phyloP scores from a whole-genome alignment of 2,113 vertebrate genomes.

The Bujurquina vittata region DNA sequence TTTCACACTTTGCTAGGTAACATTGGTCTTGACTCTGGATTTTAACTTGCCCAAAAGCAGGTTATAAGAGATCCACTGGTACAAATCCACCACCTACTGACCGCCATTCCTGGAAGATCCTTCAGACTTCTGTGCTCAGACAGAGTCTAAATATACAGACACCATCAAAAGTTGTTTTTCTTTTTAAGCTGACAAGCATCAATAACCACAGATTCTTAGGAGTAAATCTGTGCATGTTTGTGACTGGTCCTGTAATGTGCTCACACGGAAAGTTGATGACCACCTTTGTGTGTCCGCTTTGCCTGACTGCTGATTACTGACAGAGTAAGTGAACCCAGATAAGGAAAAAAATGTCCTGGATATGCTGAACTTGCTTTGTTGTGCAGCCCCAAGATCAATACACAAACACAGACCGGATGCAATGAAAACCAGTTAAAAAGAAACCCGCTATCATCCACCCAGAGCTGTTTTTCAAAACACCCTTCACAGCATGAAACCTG shows the following conservation, averaged over 20 bases:
- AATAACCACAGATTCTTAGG: neutral
- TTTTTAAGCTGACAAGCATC: neutral
- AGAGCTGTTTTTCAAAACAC: neutral
- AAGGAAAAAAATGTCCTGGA: neutral
- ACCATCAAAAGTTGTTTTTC: neutral
- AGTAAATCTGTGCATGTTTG: neutral
- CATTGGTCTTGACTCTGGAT: too few species aligned
- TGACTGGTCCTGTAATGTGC: neutral
- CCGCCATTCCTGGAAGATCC: too few species aligned
- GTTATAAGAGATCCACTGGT: too few species aligned
- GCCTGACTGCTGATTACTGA: neutral
- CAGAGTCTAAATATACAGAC: neutral
- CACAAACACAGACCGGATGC: neutral
- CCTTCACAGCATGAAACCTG: slow-evolving; percentile 1
- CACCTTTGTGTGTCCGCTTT: neutral
- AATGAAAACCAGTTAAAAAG: neutral
- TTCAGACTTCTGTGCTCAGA: too few species aligned
- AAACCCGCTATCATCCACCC: neutral
- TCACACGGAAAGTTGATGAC: neutral
- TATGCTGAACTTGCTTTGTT: neutral
- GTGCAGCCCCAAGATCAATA: neutral
- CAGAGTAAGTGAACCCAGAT: neutral
- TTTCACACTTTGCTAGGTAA: too few species aligned
- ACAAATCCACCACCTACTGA: too few species aligned
- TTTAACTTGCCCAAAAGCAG: too few species aligned